Conservation (phyloP, 2,888 invertebrate genomes). For the Trichopria drosophilae region DNA sequence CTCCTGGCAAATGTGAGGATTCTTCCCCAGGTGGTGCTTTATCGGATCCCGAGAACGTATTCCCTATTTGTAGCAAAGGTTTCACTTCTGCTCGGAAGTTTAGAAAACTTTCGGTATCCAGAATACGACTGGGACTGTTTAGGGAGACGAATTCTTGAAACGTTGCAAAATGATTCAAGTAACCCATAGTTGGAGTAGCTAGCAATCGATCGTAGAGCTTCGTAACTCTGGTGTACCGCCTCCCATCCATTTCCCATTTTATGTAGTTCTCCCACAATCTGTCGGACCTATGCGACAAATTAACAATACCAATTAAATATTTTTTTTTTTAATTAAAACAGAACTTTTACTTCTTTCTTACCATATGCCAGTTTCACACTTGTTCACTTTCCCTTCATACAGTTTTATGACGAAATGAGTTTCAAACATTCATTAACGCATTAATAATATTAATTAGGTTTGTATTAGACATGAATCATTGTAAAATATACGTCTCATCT, state of each 20-base stretch:
- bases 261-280: constrained; percentile 95
- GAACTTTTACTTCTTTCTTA: too few relatives aligned
- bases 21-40: constrained; percentile 72
- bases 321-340: too few relatives aligned
- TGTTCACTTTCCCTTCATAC: too few relatives aligned
- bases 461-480: too few relatives aligned
- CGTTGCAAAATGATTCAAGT: constrained; percentile 89
- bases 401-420: too few relatives aligned
- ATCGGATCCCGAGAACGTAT: constrained; percentile 57
- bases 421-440: too few relatives aligned
- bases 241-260: constrained; percentile 88
- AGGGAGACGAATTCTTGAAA: constrained; percentile 87
- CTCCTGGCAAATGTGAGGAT: constrained; percentile 61
- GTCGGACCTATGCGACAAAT: constrained; percentile 82
- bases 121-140: constrained; percentile 78
- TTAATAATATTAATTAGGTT: too few relatives aligned
- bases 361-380: too few relatives aligned
- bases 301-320: not conserved
- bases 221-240: constrained; percentile 76
- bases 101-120: constrained; percentile 80
- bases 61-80: constrained; percentile 59
- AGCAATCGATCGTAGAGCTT: constrained; percentile 86
- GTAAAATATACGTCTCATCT: too few relatives aligned
- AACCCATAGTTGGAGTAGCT: constrained; percentile 87
- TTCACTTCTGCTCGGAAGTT: constrained; percentile 77